A percentile compares a stretch with the other conserved stretches of the same genome.
Evolutionary conservation across 2,797 vertebrate species (phyloP).

Genomic region (Poeciliopsis turneri): DNA sequence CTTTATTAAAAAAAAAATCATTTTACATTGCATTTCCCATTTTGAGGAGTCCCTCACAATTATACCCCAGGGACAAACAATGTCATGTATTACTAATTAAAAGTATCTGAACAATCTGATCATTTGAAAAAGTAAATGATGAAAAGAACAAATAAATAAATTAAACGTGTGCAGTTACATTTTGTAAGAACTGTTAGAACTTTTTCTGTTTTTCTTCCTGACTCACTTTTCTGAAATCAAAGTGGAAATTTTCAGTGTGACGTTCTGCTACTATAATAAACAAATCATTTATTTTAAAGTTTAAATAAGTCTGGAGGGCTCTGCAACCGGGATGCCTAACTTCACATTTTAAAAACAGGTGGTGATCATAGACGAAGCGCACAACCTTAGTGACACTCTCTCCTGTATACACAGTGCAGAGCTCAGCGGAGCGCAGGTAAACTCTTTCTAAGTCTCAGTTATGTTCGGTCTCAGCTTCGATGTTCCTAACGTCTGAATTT

Average conservation of each 20-base stretch:
- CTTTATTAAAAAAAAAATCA: background rate
- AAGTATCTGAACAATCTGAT: background rate
- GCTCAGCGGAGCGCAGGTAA: constrained; percentile 91
- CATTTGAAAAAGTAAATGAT: background rate
- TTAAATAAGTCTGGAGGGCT: background rate
- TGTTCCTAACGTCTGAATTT: constrained; percentile 16
- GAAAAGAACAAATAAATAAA: background rate
- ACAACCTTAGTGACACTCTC: constrained; percentile 96
- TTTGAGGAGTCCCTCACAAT: background rate
- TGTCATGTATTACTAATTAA: background rate
- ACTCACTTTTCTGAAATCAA: background rate
- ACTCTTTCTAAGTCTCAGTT: background rate
- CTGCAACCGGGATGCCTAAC: background rate
- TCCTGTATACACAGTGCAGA: constrained; percentile 89
- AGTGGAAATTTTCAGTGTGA: background rate
- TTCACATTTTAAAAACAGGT: constrained; percentile 75
- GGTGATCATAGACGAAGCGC: constrained; percentile 95
- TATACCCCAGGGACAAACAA: background rate
- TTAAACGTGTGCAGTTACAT: background rate
- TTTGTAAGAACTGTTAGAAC: background rate
- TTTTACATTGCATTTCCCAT: background rate
- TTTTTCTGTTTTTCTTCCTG: background rate
- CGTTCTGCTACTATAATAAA: background rate
- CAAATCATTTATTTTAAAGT: background rate
- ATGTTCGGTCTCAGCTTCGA: background rate